Conservation (phyloP, 2,888 invertebrate species). For the Mesodorylaimus sp. region DNA sequence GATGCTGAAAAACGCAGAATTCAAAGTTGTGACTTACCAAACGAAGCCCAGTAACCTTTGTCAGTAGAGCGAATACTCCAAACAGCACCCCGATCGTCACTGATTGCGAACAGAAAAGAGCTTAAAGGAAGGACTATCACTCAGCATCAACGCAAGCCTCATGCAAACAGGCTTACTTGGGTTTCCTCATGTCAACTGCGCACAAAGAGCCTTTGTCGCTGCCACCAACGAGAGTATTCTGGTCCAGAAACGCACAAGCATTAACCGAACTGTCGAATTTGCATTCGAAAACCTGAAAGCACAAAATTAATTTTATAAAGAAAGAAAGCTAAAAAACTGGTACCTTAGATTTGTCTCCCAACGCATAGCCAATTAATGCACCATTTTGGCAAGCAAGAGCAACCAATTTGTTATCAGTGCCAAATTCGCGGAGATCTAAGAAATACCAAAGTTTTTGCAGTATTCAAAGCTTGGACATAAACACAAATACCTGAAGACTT, state of each 20-base stretch:
- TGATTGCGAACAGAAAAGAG: conserved; percentile 9
- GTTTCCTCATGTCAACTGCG: conserved; percentile 11
- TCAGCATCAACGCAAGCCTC: background rate
- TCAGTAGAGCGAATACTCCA: conserved; percentile 39
- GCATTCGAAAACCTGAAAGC: background rate
- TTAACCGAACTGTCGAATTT: background rate
- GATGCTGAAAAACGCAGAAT: background rate
- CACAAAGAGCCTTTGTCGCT: conserved; percentile 11
- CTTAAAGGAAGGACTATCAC: conserved; percentile 11
- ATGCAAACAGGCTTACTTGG: background rate
- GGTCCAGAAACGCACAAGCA: background rate
- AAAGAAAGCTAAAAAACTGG: background rate
- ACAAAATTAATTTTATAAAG: too few species aligned
- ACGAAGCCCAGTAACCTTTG: conserved; percentile 41
- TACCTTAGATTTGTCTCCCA: background rate
- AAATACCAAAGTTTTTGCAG: background rate
- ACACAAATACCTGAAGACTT: too few species aligned
- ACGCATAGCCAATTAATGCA: background rate
- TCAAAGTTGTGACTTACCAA: conserved; percentile 31
- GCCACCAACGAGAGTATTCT: conserved; percentile 10
- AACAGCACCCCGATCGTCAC: conserved; percentile 30
- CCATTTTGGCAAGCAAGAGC: background rate
- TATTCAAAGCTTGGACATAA: background rate
- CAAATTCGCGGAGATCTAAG: background rate
- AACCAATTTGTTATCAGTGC: background rate